These are phyloP conservation scores for Cataglyphis altisquamis DNA, from an alignment of 2,888 invertebrate species.

Conservation along the genomic window DNA sequence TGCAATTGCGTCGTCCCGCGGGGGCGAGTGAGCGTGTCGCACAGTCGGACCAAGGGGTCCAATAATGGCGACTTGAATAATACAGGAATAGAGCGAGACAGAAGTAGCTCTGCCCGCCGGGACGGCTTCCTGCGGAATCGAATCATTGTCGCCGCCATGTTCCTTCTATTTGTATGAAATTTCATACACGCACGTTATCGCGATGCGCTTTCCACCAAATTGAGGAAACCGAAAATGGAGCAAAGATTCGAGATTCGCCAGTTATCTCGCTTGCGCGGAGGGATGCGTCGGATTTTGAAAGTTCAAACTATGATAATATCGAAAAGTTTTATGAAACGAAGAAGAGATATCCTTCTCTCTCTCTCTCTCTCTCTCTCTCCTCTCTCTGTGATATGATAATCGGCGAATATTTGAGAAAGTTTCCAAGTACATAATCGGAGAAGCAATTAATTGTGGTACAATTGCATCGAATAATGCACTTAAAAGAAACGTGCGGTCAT, in stretches of 20 bases:
- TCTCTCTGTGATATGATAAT: background rate
- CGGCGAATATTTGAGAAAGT: background rate
- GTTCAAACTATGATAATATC: background rate
- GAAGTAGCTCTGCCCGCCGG: constrained; percentile 40
- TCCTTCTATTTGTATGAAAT: constrained; percentile 69
- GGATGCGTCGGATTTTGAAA: constrained; percentile 3
- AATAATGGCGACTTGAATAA: constrained; percentile 79
- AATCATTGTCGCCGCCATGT: constrained; percentile 73
- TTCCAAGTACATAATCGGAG: background rate
- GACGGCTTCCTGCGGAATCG: constrained; percentile 60
- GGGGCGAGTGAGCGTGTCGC: constrained; percentile 74
- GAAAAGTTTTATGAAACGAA: background rate
- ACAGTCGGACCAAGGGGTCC: constrained; percentile 71
- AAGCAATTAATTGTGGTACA: background rate
- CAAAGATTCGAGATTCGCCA: background rate
- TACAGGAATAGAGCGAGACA: constrained; percentile 66
- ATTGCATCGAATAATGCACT: background rate
- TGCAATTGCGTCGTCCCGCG: constrained; percentile 79
- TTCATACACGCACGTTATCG: constrained; percentile 61
- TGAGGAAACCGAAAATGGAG: background rate
- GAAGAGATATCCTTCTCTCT: too few species aligned
- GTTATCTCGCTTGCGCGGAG: background rate
- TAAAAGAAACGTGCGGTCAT: background rate
- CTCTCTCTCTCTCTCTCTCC: too few species aligned
- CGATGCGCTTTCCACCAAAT: constrained; percentile 20